These are phyloP conservation scores for Leuciscus idus DNA, from an alignment of 2,113 vertebrate species.

Conservation along the genomic window DNA sequence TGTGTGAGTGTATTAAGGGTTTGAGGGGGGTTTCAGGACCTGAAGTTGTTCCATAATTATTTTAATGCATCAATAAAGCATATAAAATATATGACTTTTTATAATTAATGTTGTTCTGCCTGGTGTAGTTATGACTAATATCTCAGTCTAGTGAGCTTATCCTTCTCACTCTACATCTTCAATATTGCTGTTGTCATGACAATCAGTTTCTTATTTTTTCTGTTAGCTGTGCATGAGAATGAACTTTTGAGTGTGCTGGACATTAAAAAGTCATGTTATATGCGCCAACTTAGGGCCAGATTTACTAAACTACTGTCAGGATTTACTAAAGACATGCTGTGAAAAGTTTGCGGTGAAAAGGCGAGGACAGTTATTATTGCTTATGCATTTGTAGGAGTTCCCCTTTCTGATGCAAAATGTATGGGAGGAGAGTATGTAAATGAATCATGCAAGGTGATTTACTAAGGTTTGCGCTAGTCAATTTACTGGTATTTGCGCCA, in stretches of 20 bases:
- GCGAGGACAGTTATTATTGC: too few relatives aligned
- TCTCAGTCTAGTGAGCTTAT: not conserved
- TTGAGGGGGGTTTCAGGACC: not conserved
- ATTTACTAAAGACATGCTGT: too few relatives aligned
- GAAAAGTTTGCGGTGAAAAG: too few relatives aligned
- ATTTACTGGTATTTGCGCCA: too few relatives aligned
- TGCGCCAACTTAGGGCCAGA: not conserved
- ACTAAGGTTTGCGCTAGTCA: too few relatives aligned
- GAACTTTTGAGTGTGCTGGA: not conserved
- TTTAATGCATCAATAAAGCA: not conserved
- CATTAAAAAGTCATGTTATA: not conserved
- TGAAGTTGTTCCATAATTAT: not conserved
- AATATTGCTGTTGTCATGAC: slow-evolving; percentile 11
- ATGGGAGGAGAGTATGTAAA: too few relatives aligned
- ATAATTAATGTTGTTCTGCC: not conserved
- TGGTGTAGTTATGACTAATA: not conserved
- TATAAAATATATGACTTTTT: not conserved
- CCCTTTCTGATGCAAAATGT: too few relatives aligned
- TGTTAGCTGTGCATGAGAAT: not conserved
- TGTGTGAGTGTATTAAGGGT: not conserved
- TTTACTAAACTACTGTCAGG: too few relatives aligned
- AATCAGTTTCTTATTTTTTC: not conserved
- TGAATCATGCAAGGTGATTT: too few relatives aligned
- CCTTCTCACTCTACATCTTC: not conserved
- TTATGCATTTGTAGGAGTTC: too few relatives aligned